Evolutionary conservation across 1,140 invertebrate genomes (phyloP).

Genomic region (Copidosoma floridanum): DNA sequence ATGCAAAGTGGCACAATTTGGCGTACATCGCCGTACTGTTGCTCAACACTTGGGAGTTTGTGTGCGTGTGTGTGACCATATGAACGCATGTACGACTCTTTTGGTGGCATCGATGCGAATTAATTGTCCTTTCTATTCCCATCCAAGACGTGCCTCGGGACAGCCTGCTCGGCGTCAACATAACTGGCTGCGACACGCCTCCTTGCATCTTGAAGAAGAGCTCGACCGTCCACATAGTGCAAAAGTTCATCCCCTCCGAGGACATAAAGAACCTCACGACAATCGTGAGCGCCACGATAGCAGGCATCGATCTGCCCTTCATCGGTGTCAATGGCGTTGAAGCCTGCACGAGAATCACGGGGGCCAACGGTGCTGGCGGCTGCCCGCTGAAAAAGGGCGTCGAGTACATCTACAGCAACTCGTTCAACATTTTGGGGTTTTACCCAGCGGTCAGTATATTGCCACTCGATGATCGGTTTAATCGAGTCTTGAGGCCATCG

Average conservation of each 20-base stretch:
- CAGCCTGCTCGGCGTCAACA: no score
- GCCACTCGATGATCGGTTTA: background rate
- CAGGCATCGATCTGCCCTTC: conserved; percentile 67
- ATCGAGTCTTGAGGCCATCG: no score
- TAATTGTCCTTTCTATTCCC: conserved; percentile 2
- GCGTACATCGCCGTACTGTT: no score
- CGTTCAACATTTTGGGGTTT: conserved; percentile 64
- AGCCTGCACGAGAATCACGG: conserved; percentile 66
- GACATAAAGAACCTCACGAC: conserved; percentile 56
- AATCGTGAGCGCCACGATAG: conserved; percentile 62
- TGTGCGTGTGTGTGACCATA: no score
- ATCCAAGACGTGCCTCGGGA: conserved; percentile 19
- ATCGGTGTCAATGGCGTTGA: conserved; percentile 71
- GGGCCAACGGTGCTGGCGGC: conserved; percentile 57
- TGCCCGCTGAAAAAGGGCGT: conserved; percentile 68
- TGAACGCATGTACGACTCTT: no score
- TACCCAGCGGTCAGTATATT: conserved; percentile 64
- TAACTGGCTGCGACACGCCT: conserved; percentile 61
- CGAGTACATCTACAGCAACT: conserved; percentile 69
- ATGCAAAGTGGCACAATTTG: no score
- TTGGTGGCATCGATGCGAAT: no score
- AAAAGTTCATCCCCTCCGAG: conserved; percentile 60
- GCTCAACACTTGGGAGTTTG: no score
- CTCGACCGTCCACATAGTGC: conserved; percentile 56
- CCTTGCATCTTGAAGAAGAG: conserved; percentile 67